Percentiles rank a stretch among this genome's conserved stretches.
Conservation (phyloP, 2,888 invertebrate species). For the Drosophila sordidula region DNA sequence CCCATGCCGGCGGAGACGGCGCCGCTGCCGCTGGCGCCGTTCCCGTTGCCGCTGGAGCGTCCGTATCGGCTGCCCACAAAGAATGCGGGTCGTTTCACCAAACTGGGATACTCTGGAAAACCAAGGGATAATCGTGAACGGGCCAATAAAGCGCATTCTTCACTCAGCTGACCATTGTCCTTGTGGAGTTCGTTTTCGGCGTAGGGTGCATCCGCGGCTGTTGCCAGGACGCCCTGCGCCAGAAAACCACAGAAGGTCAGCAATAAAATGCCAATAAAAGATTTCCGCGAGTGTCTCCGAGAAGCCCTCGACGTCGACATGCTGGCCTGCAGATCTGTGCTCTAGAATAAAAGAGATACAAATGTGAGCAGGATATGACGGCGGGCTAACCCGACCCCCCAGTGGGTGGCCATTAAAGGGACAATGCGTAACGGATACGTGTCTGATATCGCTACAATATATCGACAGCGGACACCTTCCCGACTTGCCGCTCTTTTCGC, state of each 20-base stretch:
- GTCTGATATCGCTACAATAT: constrained; percentile 8
- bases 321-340: constrained; percentile 17
- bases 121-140: neutral
- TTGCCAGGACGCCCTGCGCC: constrained; percentile 63
- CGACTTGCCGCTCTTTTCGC: too few relatives aligned
- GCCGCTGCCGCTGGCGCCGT: constrained; percentile 40
- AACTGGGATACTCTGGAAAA: constrained; percentile 55
- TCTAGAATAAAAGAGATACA: constrained; percentile 42
- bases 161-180: constrained; percentile 42
- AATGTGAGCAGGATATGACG: neutral
- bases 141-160: neutral
- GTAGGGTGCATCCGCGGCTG: constrained; percentile 57
- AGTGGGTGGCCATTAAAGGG: constrained; percentile 11
- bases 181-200: constrained; percentile 66
- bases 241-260: constrained; percentile 62
- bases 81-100: constrained; percentile 84
- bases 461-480: neutral
- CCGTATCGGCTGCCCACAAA: constrained; percentile 86
- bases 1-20: constrained; percentile 55
- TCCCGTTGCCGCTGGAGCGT: constrained; percentile 77
- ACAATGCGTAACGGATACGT: constrained; percentile 11
- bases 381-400: neutral
- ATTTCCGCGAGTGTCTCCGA: constrained; percentile 41
- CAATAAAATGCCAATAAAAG: constrained; percentile 69
- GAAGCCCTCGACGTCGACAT: constrained; percentile 45